Evolutionary conservation across 2,113 vertebrate genomes (phyloP).

Genomic region (Hystrix cristata): DNA sequence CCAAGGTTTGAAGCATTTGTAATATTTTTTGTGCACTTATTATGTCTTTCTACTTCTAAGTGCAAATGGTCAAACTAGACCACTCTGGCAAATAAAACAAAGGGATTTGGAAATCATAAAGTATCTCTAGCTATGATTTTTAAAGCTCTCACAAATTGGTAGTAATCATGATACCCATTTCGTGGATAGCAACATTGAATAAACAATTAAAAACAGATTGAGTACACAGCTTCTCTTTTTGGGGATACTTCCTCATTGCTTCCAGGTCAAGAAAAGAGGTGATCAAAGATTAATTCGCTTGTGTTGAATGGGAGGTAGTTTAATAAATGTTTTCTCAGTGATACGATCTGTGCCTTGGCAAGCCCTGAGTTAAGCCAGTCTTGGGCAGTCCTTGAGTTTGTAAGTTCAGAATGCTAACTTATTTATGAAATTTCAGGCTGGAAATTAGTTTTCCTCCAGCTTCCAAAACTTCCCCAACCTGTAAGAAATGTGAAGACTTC

Average conservation of each 20-base stretch:
- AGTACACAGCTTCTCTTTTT: neutral
- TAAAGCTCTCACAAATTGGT: conserved; percentile 59
- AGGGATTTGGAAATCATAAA: conserved; percentile 44
- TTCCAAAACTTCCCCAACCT: neutral
- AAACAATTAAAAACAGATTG: conserved; percentile 41
- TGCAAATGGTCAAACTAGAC: conserved; percentile 17
- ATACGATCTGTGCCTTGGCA: neutral
- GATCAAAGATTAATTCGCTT: neutral
- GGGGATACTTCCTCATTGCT: neutral
- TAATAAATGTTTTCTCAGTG: neutral
- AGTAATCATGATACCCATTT: conserved; percentile 41
- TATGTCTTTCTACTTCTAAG: conserved; percentile 46
- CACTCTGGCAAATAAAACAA: conserved; percentile 55
- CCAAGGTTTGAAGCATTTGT: conserved; percentile 11
- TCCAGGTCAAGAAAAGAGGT: neutral
- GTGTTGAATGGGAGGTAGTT: neutral
- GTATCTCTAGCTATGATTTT: conserved; percentile 44
- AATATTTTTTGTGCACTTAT: conserved; percentile 5
- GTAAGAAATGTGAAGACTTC: neutral
- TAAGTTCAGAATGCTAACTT: neutral
- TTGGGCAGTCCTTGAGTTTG: neutral
- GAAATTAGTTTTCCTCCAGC: neutral
- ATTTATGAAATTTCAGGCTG: neutral
- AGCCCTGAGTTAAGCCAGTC: neutral
- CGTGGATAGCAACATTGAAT: conserved; percentile 48